Percentiles rank a stretch among this genome's conserved stretches.
Evolutionary conservation across 2,888 invertebrate species (phyloP).

Genomic region (Aphrophora alni): DNA sequence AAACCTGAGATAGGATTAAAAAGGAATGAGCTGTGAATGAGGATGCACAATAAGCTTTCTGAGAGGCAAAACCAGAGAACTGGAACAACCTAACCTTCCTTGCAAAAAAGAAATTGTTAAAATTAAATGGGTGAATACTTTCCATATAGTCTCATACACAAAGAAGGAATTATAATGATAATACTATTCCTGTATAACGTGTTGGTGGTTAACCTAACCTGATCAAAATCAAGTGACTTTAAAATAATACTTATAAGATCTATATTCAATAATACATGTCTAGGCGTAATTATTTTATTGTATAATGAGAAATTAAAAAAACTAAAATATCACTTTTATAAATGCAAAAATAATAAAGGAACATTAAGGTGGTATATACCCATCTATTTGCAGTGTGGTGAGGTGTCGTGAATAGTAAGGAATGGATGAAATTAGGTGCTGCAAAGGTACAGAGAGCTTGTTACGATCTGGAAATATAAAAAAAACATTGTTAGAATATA

Average conservation of each 20-base stretch:
- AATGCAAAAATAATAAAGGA: background rate
- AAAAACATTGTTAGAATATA: no score
- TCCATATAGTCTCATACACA: no score
- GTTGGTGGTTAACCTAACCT: no score
- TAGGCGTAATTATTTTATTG: background rate
- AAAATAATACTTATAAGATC: background rate
- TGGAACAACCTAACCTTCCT: no score
- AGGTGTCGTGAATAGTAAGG: background rate
- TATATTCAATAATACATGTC: background rate
- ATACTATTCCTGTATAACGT: no score
- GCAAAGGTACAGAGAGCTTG: background rate
- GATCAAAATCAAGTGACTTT: background rate
- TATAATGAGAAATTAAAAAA: background rate
- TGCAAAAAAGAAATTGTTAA: no score
- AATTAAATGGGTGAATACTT: no score
- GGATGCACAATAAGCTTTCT: no score
- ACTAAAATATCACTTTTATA: background rate
- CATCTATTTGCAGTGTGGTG: background rate
- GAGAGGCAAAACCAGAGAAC: no score
- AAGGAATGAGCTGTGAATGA: no score
- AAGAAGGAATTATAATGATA: no score
- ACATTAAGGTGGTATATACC: background rate
- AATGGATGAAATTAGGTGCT: background rate
- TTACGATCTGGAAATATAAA: background rate
- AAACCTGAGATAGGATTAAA: no score